Conservation (phyloP, 2,113 vertebrate genomes). For the Hippocampus barbouri region DNA sequence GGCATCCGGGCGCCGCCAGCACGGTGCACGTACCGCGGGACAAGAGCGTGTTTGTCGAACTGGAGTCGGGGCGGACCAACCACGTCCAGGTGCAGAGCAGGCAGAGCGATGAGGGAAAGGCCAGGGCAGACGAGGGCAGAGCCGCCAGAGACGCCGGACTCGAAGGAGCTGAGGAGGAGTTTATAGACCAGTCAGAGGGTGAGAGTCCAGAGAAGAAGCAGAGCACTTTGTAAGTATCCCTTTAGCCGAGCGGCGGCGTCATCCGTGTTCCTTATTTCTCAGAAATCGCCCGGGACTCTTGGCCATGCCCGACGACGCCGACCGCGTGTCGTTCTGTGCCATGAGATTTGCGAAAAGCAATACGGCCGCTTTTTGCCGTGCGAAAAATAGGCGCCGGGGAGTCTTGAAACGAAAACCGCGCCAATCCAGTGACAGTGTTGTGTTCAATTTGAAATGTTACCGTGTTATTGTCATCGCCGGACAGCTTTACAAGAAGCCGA, state of each 20-base stretch:
- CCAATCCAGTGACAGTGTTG: not conserved
- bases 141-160: constrained; percentile 17
- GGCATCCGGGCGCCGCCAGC: constrained; percentile 42
- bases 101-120: constrained; percentile 51
- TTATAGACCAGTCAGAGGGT: constrained; percentile 76
- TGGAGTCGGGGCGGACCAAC: constrained; percentile 62
- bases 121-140: constrained; percentile 34
- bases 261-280: constrained; percentile 24
- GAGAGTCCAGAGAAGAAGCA: constrained; percentile 68
- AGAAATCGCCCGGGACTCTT: not conserved
- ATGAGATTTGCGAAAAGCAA: constrained; percentile 40
- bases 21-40: constrained; percentile 63
- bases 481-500: not conserved
- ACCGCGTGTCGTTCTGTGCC: constrained; percentile 18
- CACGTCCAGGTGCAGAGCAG: constrained; percentile 67
- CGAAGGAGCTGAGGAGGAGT: constrained; percentile 52
- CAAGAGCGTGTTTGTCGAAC: constrained; percentile 62
- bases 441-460: not conserved
- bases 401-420: not conserved
- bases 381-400: not conserved
- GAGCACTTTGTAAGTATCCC: constrained; percentile 75
- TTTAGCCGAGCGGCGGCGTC: constrained; percentile 35
- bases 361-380: constrained; percentile 25
- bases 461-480: not conserved
- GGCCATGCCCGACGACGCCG: not conserved